These are phyloP conservation scores for Drosophila ambigua DNA, from an alignment of 1,140 invertebrate species.

Conservation along the genomic window DNA sequence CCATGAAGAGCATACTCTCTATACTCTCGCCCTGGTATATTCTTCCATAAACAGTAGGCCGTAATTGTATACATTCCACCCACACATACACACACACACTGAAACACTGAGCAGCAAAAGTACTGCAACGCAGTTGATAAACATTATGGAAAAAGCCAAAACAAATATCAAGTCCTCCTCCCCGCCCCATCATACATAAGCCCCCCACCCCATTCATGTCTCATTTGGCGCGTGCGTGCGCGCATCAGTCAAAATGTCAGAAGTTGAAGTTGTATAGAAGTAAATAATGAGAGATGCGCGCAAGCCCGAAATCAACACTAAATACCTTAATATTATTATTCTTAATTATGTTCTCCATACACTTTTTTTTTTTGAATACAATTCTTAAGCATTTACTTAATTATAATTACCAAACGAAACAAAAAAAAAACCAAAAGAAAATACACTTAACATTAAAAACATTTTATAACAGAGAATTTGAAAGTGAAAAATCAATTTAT, in stretches of 20 bases:
- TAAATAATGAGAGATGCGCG: conserved; percentile 30
- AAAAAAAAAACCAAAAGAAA: conserved; percentile 11
- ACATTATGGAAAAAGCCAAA: conserved; percentile 11
- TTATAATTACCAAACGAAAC: conserved; percentile 54
- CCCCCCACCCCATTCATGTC: too few relatives aligned
- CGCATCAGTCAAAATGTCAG: conserved; percentile 16
- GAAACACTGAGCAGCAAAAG: conserved; percentile 14
- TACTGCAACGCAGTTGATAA: conserved; percentile 45
- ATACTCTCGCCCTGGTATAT: too few relatives aligned
- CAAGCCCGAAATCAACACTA: conserved; percentile 21
- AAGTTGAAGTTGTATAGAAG: conserved; percentile 31
- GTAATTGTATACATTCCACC: conserved; percentile 48
- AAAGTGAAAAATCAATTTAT: conserved; percentile 27
- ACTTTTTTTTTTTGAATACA: conserved; percentile 52
- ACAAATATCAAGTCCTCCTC: too few relatives aligned
- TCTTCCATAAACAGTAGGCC: too few relatives aligned
- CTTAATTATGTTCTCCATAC: conserved; percentile 28
- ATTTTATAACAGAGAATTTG: conserved; percentile 21
- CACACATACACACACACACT: conserved; percentile 13
- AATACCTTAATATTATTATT: conserved; percentile 20
- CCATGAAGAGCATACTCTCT: not conserved
- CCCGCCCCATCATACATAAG: too few relatives aligned
- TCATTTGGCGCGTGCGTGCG: too few relatives aligned
- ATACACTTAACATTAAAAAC: conserved; percentile 28
- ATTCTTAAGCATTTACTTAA: conserved; percentile 74